Base-by-base conservation (phyloP, 2,888 invertebrate species). In the Agrilus mali region DNA sequence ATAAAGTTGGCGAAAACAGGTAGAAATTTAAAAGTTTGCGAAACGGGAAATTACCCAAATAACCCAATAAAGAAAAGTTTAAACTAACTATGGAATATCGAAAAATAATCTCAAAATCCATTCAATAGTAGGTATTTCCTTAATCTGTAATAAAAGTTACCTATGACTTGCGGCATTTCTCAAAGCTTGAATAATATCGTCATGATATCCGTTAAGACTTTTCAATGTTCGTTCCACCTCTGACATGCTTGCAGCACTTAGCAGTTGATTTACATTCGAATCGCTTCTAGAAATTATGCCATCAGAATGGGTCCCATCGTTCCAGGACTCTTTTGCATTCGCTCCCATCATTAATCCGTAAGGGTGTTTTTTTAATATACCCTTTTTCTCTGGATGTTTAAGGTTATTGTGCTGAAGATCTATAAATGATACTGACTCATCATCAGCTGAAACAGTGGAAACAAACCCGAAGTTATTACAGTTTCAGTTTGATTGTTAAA, bases 181-280 rank as follows among this genome's bases (percentile, higher is more conserved):
- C 55, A 93, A 67, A n/a, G 89, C 90, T 64, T 88, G 88, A 53
- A 93, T 74, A 56, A 93, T 86, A 61, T 89, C 87, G 60, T 90
- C 92, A 66, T 92, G 92, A 68, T 93, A 93, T 35, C 90, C 92
- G 63, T 90, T 89, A 36, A 92, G 73, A 47, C 84, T 86, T 72
- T 86, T 86, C n/a, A 89, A 73, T 39, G 86, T 89, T 55, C 88
- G 76, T 60, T 90, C 88, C 64, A 87, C 84, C 55, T 86, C 86
- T 2, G 82, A 79, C 47, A 82, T 80, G 15, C 68, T 69, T 12
- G 69, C 71, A 43, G 74, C 74, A 42, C 67, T 63, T 56, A 74
- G 64, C 52, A 64, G 51, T 10, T 79, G 71, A 3, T 77, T 75
- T 61, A 82, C 73, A 57, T 78, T 79, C 39, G 78, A 78, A 56